phyloP scores from a whole-genome alignment of 2,113 vertebrate genomes.

The Bombycilla garrulus region DNA sequence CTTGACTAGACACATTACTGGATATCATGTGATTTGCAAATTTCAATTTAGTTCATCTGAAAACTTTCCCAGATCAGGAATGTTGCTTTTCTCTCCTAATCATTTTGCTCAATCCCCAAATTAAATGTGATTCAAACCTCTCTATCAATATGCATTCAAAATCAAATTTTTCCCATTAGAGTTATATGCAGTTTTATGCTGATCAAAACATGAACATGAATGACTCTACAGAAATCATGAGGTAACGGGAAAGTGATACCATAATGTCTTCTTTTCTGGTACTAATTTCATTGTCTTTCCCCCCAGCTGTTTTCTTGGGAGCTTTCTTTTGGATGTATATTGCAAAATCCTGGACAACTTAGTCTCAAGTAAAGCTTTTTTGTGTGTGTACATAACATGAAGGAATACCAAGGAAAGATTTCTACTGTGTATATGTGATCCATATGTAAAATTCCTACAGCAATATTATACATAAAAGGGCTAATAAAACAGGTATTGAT shows the following conservation, averaged over 20 bases:
- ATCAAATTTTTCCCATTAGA: conserved; percentile 27
- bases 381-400: background rate
- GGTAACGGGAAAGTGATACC: background rate
- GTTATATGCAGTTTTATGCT: background rate
- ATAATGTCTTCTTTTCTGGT: background rate
- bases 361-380: background rate
- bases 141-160: conserved; percentile 39
- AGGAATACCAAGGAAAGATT: background rate
- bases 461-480: conserved; percentile 19
- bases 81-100: conserved; percentile 36
- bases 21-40: conserved; percentile 43
- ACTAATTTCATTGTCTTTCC: background rate
- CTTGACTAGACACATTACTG: background rate
- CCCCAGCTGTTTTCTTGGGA: background rate
- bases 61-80: conserved; percentile 28
- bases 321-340: background rate
- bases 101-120: conserved; percentile 4
- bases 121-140: conserved; percentile 13
- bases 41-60: conserved; percentile 53
- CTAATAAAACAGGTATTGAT: background rate
- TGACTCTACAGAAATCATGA: background rate
- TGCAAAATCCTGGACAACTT: background rate
- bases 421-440: background rate
- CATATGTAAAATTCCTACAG: conserved; percentile 26
- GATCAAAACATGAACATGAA: background rate